Base-by-base conservation (phyloP, 2,888 invertebrate species). In the Odontothrips loti region DNA sequence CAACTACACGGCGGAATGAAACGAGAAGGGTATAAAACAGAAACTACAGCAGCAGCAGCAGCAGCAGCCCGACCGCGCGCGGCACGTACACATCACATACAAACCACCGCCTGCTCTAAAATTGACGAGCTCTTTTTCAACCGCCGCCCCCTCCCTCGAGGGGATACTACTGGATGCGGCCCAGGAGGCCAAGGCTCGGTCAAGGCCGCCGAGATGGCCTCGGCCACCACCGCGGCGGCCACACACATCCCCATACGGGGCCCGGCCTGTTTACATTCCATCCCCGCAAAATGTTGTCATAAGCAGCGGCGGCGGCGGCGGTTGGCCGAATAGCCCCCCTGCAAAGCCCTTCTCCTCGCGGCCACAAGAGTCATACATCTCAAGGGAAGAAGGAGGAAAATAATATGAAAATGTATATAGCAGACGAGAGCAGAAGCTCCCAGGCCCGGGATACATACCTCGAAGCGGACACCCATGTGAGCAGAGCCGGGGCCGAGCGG, bases 391-490 rank as follows among this genome's bases (percentile, higher is more conserved):
- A 2, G 3, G 34, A 6, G 34, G 34, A 43, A 43, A 43, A 43
- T 43, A 43, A 43, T 43, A 43, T 43, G 6, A 43, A 43, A 43
- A 43, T 43, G 34, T 43, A 43, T 43, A 43, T n/a, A 20, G 51
- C 51, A 58, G 58, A 58, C 27, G 17, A 0, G 15, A 58, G 58
- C 58, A 27, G 8, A 27, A 75, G 27, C 68, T 11, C 12, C 27
- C 68, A 23, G 23, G 63, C 68, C n/a, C n/a, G 23, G 68, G 34
- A 43, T 27, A 75, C 68, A 11, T 27, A 75, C 68, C 68, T 75
- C 68, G 27, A 27, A 75, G 68, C 68, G 68, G 68, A 75, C 68
- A 75, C 68, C 68, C 68, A 75, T 75, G 68, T 75, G 68, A 75
- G 68, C 68, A 75, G 68, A 75, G 68, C 68, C 23, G 58, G 68